Base-by-base conservation (phyloP, 2,888 invertebrate species). In the Choristoneura rosaceana region DNA sequence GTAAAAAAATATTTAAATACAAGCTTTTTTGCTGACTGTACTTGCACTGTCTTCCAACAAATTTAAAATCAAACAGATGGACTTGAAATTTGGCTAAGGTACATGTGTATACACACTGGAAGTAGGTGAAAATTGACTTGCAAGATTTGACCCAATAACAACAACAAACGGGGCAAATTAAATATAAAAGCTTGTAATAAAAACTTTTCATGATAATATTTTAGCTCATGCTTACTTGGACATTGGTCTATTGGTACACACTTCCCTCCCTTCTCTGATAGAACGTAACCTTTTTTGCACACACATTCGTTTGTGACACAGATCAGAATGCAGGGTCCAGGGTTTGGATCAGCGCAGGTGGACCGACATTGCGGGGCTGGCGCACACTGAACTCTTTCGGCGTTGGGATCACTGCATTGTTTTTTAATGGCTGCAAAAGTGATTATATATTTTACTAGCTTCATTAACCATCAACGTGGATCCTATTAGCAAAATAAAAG, bases 351-450 rank as follows among this genome's bases (percentile, higher is more conserved):
- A 17, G 70, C 68, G 25, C 74, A 74, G 14, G 74, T 71, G 4
- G 74, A 47, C 62, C 38, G 50, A 17, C 71, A 74, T n/a, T 55
- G 43, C 34, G 71, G 59, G n/a, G 65, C 58, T 9, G 52, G 34
- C 4, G 74, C 71, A 55, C 74, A 74, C 52, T 64, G 38, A 50
- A 61, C 60, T 41, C 65, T 71, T 25, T 58, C 58, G 9, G 71
- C 71, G 41, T 74, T 74, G 58, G 68, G 64, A 43, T 74, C 74
- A 52, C 52, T 65, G 55, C 50, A 65, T n/a, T 38, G 12, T 17
- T 17, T 52, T 3, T 52, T 52, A 33, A 14, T 17, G 17, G 52
- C 52, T 65, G 52, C 33, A 50, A 65, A 10, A 43, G 10, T 52
- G 17, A 4, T 47, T 47, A n/a, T n/a, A 15, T 47, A 47, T 0